Conservation (phyloP, 2,888 invertebrate species). For the Cremastobaeus sp. region DNA sequence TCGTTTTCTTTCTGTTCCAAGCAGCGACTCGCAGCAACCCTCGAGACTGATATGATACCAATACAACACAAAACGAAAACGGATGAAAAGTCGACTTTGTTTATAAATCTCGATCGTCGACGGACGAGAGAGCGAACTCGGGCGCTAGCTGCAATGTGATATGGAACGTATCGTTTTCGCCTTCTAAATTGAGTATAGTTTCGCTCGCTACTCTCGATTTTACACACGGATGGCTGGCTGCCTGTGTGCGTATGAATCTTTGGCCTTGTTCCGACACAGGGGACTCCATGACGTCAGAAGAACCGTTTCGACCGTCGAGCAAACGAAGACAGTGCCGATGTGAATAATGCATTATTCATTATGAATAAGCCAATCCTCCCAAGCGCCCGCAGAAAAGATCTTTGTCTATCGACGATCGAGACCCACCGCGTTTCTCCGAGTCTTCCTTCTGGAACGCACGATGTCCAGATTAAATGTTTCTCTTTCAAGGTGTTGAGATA, state of each 20-base stretch:
- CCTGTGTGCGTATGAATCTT: conserved; percentile 47
- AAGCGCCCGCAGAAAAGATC: conserved; percentile 53
- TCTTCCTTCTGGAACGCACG: neutral
- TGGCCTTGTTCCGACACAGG: conserved; percentile 60
- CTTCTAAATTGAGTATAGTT: conserved; percentile 17
- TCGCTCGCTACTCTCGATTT: conserved; percentile 49
- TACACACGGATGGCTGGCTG: conserved; percentile 9
- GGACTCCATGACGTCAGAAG: conserved; percentile 60
- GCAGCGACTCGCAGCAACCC: too few species aligned
- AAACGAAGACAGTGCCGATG: conserved; percentile 50
- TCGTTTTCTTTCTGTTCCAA: too few species aligned
- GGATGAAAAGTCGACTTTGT: too few species aligned
- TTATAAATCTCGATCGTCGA: too few species aligned
- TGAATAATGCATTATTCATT: conserved; percentile 63
- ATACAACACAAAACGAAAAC: too few species aligned
- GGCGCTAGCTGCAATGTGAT: neutral
- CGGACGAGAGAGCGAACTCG: too few species aligned
- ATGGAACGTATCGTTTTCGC: conserved; percentile 13
- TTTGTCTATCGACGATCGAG: conserved; percentile 49
- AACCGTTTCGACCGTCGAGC: conserved; percentile 52
- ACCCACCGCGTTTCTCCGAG: neutral
- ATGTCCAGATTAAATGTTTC: conserved; percentile 18
- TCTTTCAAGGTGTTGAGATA: conserved; percentile 17
- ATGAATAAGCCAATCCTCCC: conserved; percentile 58
- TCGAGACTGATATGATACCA: too few species aligned